A percentile compares a stretch with the other conserved stretches of the same genome.
These are phyloP conservation scores for Ganaspis brasiliensis DNA, from an alignment of 2,888 invertebrate genomes.

Conservation along the genomic window DNA sequence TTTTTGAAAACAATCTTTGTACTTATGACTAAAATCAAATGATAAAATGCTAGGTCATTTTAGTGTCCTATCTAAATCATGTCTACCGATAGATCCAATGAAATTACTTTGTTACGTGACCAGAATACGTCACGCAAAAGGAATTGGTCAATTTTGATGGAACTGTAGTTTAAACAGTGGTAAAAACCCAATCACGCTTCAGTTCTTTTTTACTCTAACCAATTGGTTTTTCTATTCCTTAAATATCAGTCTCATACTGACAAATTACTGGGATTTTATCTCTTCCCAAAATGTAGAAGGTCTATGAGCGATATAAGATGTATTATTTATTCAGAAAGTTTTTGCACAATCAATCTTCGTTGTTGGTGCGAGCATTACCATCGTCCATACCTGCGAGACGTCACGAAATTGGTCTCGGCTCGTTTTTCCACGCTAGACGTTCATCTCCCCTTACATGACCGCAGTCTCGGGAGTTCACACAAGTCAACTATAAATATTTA, in stretches of 20 bases:
- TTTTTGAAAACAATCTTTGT: no score
- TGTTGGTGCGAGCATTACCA: background rate
- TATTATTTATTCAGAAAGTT: slow-evolving; percentile 10
- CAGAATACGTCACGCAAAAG: no score
- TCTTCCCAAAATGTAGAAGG: background rate
- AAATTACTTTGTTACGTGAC: no score
- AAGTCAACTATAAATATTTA: slow-evolving; percentile 36
- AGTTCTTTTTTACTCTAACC: no score
- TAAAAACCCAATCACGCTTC: no score
- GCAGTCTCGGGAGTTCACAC: slow-evolving; percentile 14
- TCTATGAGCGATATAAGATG: background rate
- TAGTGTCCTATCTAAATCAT: no score
- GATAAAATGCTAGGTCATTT: no score
- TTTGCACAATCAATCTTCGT: slow-evolving; percentile 29
- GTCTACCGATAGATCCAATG: no score
- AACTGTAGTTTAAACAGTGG: no score
- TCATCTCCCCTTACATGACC: slow-evolving; percentile 31
- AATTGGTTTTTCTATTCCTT: no score
- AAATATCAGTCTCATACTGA: slow-evolving; percentile 7
- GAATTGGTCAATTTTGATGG: no score
- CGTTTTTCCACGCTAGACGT: slow-evolving; percentile 5
- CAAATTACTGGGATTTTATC: background rate
- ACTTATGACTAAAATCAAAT: background rate
- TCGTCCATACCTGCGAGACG: background rate
- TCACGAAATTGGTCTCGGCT: slow-evolving; percentile 19